Percentiles rank a stretch among this genome's conserved stretches.
These are phyloP conservation scores for Salpingus planirostris DNA, from an alignment of 2,888 invertebrate species.

Conservation along the genomic window DNA sequence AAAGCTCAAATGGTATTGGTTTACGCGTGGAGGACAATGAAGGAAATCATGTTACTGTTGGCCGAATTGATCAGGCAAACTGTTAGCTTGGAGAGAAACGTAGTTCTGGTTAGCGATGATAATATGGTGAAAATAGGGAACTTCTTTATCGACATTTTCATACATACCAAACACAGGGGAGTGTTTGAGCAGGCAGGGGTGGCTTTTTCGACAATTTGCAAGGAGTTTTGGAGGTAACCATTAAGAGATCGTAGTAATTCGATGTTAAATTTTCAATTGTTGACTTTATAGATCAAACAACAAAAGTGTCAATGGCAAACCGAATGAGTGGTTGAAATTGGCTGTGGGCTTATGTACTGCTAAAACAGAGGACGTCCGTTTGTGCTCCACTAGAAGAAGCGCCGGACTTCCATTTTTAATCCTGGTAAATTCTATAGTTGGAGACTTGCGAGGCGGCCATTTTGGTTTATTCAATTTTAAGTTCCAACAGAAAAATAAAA, in stretches of 20 bases:
- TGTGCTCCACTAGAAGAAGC: slow-evolving; percentile 80
- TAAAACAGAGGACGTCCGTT: slow-evolving; percentile 41
- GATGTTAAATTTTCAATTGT: slow-evolving; percentile 3
- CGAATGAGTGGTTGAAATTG: slow-evolving; percentile 56
- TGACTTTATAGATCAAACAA: slow-evolving; percentile 30
- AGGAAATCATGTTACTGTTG: slow-evolving; percentile 70
- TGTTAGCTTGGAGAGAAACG: slow-evolving; percentile 18
- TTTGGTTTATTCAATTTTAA: too few relatives aligned
- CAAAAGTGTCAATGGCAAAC: slow-evolving; percentile 47
- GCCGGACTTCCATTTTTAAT: slow-evolving; percentile 92
- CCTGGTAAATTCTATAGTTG: too few relatives aligned
- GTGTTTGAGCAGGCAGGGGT: slow-evolving; percentile 95
- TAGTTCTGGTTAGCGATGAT: slow-evolving; percentile 41
- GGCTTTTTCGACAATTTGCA: slow-evolving; percentile 72
- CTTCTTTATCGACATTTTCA: slow-evolving; percentile 57
- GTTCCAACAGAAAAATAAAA: too few relatives aligned
- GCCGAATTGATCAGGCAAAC: slow-evolving; percentile 47
- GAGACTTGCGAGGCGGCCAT: too few relatives aligned
- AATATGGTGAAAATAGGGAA: slow-evolving; percentile 54
- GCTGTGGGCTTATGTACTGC: slow-evolving; percentile 49
- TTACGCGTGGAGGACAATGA: slow-evolving; percentile 90
- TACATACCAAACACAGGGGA: slow-evolving; percentile 83
- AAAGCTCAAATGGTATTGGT: slow-evolving; percentile 82
- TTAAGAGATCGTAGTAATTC: slow-evolving; percentile 5
- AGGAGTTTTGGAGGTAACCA: slow-evolving; percentile 54